Evolutionary conservation across 2,797 vertebrate species (phyloP), one percentile per base, ranked within the genome.

Genomic region (Scarus forsteni): DNA sequence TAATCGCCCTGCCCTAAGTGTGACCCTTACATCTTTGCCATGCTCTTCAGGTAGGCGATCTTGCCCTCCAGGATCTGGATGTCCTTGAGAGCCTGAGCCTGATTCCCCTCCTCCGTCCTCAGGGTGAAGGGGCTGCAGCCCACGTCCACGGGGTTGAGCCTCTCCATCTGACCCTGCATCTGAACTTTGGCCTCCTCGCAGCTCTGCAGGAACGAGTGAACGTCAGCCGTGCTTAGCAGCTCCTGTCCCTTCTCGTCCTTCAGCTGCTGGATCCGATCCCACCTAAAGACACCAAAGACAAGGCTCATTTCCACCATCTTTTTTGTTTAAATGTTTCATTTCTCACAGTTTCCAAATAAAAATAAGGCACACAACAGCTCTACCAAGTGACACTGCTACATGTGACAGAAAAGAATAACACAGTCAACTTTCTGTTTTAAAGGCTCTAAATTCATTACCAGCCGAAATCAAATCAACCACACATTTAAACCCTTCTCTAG

Each of bases 221-320:
- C 92, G 0, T 96, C 94, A 0, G 87, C 92, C 8, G 93, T 90
- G 38, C 84, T 92, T 16, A 94, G 93, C 74, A 98, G 88, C 82
- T 95, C 93, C 0, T 84, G 89, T 7, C 92, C 95, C 35, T 94
- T 97, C 67, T 96, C 92, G 12, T 96, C 95, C 86, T 96, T 97
- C 79, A 96, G 88, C 40, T 36, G 73, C 88, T 96, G 95, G 85
- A 98, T 92, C 19, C 34, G 34, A 36, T 93, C 84, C 97, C 96
- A 98, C 83, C 97, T 98, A 79, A 5, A 55, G 18, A 62, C 56
- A 50, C 8, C 1, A 11, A 8, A 18, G 19, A 51, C 18, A 7
- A 12, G 18, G n/a, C 49, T 51, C 10, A 8, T 11, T 27, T 51
- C 19, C 27, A 9, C 5, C 9, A 16, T 27, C 27, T 7, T 11